phyloP scores from a whole-genome alignment of 2,113 vertebrate genomes.

The Carassius gibelio region DNA sequence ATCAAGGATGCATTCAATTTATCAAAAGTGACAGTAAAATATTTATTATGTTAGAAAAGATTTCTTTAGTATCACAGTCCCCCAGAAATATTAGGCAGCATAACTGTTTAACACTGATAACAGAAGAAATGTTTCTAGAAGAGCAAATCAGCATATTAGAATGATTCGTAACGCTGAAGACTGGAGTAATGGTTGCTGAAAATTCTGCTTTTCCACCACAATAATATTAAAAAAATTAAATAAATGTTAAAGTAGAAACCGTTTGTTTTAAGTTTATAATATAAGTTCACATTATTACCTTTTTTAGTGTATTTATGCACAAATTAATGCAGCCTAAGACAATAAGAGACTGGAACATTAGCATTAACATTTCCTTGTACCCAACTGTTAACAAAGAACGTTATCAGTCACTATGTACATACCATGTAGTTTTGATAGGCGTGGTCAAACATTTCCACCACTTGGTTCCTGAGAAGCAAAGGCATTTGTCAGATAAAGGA shows the following conservation, averaged over 20 bases:
- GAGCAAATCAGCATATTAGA: not conserved
- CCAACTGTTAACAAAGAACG: not conserved
- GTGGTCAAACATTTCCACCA: slow-evolving; percentile 99
- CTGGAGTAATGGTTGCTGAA: not conserved
- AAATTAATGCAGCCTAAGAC: not conserved
- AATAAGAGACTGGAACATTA: not conserved
- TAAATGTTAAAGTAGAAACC: not conserved
- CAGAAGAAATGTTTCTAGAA: not conserved
- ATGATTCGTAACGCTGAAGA: not conserved
- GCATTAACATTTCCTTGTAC: not conserved
- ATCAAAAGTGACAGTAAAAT: not conserved
- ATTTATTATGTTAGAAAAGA: too few relatives aligned
- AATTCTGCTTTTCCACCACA: not conserved
- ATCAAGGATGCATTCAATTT: not conserved
- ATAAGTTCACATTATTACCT: not conserved
- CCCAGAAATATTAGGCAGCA: not conserved
- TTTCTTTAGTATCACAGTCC: not conserved
- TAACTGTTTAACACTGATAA: not conserved
- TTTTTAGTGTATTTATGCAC: not conserved
- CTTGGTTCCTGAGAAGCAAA: slow-evolving; percentile 84
- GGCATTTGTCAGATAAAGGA: not conserved
- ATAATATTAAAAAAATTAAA: not conserved
- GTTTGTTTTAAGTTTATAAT: not conserved
- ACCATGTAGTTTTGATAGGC: slow-evolving; percentile 99
- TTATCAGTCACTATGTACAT: slow-evolving; percentile 62